phyloP scores from a whole-genome alignment of 2,797 vertebrate genomes.

The Prunella strophiata region DNA sequence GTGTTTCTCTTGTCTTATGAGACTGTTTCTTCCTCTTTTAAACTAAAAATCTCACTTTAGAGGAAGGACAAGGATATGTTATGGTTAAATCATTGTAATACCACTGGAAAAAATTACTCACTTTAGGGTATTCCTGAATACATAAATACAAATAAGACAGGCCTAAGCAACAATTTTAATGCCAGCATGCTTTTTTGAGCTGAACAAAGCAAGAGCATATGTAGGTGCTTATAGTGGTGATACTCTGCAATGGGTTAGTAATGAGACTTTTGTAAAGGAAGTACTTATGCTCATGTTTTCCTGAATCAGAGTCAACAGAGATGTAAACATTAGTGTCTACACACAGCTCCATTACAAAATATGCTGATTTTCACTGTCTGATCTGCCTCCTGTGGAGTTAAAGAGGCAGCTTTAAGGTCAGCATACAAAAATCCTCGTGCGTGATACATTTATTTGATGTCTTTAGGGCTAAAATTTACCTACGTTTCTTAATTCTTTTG shows the following conservation, averaged over 20 bases:
- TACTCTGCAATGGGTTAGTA: not conserved
- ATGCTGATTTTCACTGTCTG: not conserved
- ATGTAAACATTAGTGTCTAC: not conserved
- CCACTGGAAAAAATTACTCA: not conserved
- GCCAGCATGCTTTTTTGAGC: not conserved
- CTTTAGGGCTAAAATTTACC: constrained; percentile 29
- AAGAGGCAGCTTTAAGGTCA: constrained; percentile 15
- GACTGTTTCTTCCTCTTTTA: not conserved
- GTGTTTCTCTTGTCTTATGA: not conserved
- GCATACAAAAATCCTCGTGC: constrained; percentile 10
- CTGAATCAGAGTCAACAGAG: not conserved
- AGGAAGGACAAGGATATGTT: not conserved
- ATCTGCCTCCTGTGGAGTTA: constrained; percentile 55
- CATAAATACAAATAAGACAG: not conserved
- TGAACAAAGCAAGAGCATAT: not conserved
- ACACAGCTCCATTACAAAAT: not conserved
- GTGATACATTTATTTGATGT: constrained; percentile 39
- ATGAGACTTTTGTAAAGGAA: not conserved
- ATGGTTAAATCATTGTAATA: not conserved
- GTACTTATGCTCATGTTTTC: not conserved
- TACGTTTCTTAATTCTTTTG: constrained; percentile 51
- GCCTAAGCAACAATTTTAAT: not conserved
- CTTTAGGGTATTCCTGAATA: not conserved
- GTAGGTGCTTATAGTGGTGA: not conserved
- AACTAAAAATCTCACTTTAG: not conserved